phyloP scores from a whole-genome alignment of 1,140 invertebrate genomes.

The Drosophila sechellia region DNA sequence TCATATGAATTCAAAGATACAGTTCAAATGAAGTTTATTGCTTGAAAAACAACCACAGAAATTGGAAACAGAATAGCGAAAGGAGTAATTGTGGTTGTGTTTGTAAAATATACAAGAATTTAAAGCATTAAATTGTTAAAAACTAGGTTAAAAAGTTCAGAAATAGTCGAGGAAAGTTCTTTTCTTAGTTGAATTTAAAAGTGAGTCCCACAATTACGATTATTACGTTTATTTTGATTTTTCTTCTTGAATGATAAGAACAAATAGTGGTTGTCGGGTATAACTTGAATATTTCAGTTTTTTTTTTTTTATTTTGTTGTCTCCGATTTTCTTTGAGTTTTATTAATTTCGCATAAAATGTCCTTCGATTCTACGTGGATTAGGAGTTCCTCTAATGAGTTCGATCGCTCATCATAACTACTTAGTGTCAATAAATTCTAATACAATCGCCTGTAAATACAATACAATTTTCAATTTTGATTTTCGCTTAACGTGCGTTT shows the following conservation, averaged over 20 bases:
- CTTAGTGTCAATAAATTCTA: constrained; percentile 47
- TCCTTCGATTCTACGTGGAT: constrained; percentile 28
- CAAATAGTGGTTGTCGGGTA: constrained; percentile 26
- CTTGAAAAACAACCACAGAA: not conserved
- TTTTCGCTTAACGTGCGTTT: constrained; percentile 24
- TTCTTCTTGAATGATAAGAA: constrained; percentile 11
- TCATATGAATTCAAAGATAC: no score
- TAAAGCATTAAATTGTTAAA: no score
- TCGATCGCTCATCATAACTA: constrained; percentile 25
- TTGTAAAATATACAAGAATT: no score
- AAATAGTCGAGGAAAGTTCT: not conserved
- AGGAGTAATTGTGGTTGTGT: not conserved
- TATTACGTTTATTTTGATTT: constrained; percentile 40
- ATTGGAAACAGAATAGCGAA: not conserved
- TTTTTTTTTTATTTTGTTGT: not conserved
- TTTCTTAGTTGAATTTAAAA: not conserved
- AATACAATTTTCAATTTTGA: constrained; percentile 37
- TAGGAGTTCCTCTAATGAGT: constrained; percentile 44
- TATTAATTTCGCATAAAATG: constrained; percentile 20
- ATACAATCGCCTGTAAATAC: constrained; percentile 33
- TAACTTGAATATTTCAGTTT: constrained; percentile 24
- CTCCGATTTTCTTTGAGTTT: not conserved
- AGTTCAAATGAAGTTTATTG: no score
- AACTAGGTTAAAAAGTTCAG: not conserved
- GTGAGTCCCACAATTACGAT: constrained; percentile 33